Conservation (phyloP, 2,113 vertebrate species). For the Pseudolaguvia tuberculata region DNA sequence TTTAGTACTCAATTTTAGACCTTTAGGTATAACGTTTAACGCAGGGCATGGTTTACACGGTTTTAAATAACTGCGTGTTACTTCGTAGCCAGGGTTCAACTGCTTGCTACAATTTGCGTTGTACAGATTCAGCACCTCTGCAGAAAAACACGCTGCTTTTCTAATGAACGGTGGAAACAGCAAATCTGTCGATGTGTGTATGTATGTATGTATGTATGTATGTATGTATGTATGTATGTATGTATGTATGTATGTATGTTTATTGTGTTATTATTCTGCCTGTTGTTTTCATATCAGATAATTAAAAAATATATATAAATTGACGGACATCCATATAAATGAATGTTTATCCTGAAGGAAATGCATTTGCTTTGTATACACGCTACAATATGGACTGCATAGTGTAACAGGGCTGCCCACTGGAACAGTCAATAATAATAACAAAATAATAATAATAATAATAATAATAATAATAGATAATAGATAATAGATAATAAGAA, state of each 20-base stretch:
- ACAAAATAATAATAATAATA: constrained; percentile 12
- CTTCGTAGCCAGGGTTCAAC: not conserved
- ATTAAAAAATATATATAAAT: not conserved
- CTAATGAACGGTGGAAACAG: not conserved
- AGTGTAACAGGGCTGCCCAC: not conserved
- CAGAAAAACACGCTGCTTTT: not conserved
- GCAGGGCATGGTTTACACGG: not conserved
- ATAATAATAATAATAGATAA: too few species aligned
- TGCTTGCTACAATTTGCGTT: not conserved
- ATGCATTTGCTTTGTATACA: not conserved
- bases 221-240: not conserved
- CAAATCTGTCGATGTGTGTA: not conserved
- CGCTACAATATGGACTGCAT: not conserved
- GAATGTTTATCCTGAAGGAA: not conserved
- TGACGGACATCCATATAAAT: not conserved
- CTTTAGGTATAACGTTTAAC: not conserved
- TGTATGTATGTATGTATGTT: not conserved
- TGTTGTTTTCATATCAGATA: not conserved
- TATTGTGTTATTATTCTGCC: not conserved
- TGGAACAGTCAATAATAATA: constrained; percentile 17
- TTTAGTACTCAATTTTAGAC: not conserved
- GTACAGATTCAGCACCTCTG: not conserved
- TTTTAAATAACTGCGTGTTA: not conserved
- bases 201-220: not conserved
- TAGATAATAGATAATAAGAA: too few species aligned